Conservation (phyloP, 2,888 invertebrate genomes). For the Eilema griseolum region DNA sequence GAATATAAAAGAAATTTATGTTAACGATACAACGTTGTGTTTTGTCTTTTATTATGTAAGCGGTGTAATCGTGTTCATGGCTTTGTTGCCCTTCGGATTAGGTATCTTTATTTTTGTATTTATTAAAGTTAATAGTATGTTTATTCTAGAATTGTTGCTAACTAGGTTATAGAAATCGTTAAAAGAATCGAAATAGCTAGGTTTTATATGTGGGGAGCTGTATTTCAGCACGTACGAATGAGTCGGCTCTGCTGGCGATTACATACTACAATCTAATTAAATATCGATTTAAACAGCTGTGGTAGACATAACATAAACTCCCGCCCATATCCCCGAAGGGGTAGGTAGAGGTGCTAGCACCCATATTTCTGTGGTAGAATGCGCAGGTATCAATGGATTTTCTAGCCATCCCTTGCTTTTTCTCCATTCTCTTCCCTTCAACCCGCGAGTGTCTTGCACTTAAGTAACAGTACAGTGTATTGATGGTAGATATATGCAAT, state of each 20-base stretch:
- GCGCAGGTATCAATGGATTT: too few relatives aligned
- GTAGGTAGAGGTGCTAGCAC: too few relatives aligned
- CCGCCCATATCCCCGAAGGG: too few relatives aligned
- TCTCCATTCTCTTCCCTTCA: too few relatives aligned
- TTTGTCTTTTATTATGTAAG: constrained; percentile 34
- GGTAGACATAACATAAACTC: too few relatives aligned
- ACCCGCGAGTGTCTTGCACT: too few relatives aligned
- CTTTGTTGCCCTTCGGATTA: background rate
- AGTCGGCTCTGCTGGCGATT: background rate
- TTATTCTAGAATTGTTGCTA: background rate
- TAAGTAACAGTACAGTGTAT: too few relatives aligned
- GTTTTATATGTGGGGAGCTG: background rate
- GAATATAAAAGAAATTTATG: constrained; percentile 31
- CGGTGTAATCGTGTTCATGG: constrained; percentile 17
- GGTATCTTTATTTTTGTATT: constrained; percentile 6
- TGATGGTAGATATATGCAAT: too few relatives aligned
- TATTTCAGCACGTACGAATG: background rate
- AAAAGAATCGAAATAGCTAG: background rate
- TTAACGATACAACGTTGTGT: constrained; percentile 31
- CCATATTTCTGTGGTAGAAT: too few relatives aligned
- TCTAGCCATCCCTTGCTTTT: too few relatives aligned
- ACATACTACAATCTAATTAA: background rate
- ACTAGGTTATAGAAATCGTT: constrained; percentile 1
- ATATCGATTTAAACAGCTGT: background rate
- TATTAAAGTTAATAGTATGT: background rate